Evolutionary conservation across 2,113 vertebrate genomes (phyloP).

Genomic region (Rhinoderma darwinii): DNA sequence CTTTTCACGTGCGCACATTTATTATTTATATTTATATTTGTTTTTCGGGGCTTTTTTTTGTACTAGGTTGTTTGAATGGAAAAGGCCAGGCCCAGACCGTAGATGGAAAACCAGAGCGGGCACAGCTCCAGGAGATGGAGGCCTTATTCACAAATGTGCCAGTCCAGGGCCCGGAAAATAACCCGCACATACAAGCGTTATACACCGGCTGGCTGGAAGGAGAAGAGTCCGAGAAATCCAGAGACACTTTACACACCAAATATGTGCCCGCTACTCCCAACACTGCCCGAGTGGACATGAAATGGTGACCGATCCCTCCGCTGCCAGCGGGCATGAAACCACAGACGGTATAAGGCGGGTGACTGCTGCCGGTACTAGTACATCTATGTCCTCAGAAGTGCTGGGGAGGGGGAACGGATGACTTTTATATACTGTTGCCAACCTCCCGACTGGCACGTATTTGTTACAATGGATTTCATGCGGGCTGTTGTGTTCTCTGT

Average conservation of each 20-base stretch:
- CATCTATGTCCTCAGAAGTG: background rate
- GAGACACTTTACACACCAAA: constrained; percentile 80
- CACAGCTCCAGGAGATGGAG: constrained; percentile 87
- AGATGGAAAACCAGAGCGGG: constrained; percentile 78
- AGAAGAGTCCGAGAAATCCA: constrained; percentile 76
- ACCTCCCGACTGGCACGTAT: background rate
- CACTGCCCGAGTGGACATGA: constrained; percentile 72
- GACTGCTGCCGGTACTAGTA: constrained; percentile 52
- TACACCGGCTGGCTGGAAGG: constrained; percentile 93
- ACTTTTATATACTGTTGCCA: background rate
- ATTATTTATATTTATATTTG: too few relatives aligned
- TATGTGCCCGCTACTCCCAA: constrained; percentile 68
- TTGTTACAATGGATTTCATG: background rate
- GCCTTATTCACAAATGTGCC: constrained; percentile 83
- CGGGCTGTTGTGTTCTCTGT: background rate
- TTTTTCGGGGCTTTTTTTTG: background rate
- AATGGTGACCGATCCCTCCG: constrained; percentile 67
- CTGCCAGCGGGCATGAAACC: background rate
- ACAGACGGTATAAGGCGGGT: constrained; percentile 41
- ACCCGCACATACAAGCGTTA: constrained; percentile 76
- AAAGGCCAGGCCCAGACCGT: constrained; percentile 78
- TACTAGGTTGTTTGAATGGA: constrained; percentile 87
- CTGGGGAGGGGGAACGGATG: background rate
- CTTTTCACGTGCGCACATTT: too few relatives aligned
- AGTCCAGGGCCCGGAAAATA: constrained; percentile 79